Base-by-base conservation (phyloP, 2,113 vertebrate species). In the Oreochromis spilurus region DNA sequence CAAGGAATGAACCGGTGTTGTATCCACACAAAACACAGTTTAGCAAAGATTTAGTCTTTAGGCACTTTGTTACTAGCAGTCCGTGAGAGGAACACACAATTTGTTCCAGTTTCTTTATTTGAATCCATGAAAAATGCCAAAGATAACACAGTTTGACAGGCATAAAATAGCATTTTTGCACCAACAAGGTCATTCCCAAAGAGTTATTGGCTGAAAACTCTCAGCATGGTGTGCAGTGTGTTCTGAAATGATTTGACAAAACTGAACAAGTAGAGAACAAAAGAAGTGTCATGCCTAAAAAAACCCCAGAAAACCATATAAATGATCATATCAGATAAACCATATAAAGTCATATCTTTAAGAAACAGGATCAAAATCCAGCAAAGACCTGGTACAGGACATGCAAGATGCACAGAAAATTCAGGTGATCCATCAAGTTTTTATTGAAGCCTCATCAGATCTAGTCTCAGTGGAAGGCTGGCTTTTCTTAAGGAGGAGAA, bases 81-180 rank as follows among this genome's bases (percentile, higher is more conserved):
- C 2, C 1, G 6, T 40, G 34, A 40, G 6, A 67, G 60, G 60
- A 67, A 67, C 19, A 67, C 62, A 13, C 34, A 40, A 21, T 67
- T 38, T 67, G 62, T 40, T 67, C 62, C 62, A 38, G 11, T 67
- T 67, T 40, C 60, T 67, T 67, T 67, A 67, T 21, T 40, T 40
- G 34, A 67, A 67, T 67, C 34, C 62, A 40, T 40, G 34, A 21
- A 67, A 67, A 67, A 67, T 67, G 6, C 11, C 11, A 67, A 40
- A 38, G 62, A 67, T 40, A 67, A 67, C 62, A 40, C 19, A 67
- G 34, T 67, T 40, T 67, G 62, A 67, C 62, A 40, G 62, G 62
- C 62, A 67, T 40, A 67, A 67, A 67, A 67, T 67, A 40, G 19
- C 34, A 67, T 40, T 67, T 67, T 67, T 67, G 6, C 62, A 67